phyloP scores from a whole-genome alignment of 2,797 vertebrate genomes.

The Hemitrygon akajei region DNA sequence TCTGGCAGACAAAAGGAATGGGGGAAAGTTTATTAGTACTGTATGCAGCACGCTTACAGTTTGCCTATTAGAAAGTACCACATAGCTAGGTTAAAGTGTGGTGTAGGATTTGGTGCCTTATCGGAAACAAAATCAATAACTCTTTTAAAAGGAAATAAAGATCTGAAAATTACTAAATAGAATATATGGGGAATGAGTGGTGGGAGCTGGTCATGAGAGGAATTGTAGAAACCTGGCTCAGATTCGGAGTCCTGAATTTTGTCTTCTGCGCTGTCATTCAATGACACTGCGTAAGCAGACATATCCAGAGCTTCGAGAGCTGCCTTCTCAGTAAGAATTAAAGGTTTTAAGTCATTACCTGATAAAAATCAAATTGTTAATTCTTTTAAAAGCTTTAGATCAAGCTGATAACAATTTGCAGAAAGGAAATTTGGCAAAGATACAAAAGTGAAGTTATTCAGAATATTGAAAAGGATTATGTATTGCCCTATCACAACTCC shows the following conservation, averaged over 20 bases:
- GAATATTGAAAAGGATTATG: background rate
- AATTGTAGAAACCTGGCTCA: background rate
- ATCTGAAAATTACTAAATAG: background rate
- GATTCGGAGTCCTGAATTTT: background rate
- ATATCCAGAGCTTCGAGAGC: background rate
- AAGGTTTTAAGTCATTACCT: conserved; percentile 12
- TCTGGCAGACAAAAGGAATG: no score
- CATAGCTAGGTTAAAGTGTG: background rate
- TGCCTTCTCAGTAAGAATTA: conserved; percentile 8
- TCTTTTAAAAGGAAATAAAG: background rate
- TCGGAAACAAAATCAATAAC: background rate
- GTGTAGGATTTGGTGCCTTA: background rate
- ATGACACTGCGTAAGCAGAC: background rate
- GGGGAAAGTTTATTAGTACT: no score
- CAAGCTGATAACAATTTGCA: background rate
- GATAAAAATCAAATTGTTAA: conserved; percentile 29
- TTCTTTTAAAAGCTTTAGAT: conserved; percentile 19
- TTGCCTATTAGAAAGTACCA: no score
- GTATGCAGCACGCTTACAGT: no score
- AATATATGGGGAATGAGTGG: background rate
- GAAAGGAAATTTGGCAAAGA: conserved; percentile 22
- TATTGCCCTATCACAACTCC: background rate
- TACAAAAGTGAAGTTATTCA: background rate
- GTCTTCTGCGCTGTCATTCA: background rate
- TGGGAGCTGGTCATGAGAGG: no score